Evolutionary conservation across 2,888 invertebrate species (phyloP).

Genomic region (Mayetiola destructor): DNA sequence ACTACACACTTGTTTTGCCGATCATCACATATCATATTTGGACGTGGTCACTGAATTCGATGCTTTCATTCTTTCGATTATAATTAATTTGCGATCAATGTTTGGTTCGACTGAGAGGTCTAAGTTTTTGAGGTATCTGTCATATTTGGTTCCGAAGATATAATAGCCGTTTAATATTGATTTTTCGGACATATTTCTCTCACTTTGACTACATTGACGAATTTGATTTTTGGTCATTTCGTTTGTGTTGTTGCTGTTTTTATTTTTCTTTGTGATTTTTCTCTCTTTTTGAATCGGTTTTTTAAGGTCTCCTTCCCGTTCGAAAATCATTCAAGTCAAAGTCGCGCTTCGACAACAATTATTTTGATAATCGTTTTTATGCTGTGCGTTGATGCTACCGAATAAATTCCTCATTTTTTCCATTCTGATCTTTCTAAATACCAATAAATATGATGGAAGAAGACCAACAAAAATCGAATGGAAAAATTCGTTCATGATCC

Average conservation of each 20-base stretch:
- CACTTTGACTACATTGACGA: too few relatives aligned
- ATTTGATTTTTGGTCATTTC: neutral
- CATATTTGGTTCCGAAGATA: neutral
- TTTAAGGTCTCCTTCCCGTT: neutral
- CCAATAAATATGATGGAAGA: constrained; percentile 2
- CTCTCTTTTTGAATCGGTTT: too few relatives aligned
- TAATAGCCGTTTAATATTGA: constrained; percentile 10
- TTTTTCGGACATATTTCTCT: too few relatives aligned
- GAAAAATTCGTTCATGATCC: constrained; percentile 9
- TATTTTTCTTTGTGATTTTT: too few relatives aligned
- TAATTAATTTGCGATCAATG: too few relatives aligned
- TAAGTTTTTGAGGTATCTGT: too few relatives aligned
- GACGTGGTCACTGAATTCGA: too few relatives aligned
- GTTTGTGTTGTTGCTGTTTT: neutral
- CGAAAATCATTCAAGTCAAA: neutral
- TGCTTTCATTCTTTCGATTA: too few relatives aligned
- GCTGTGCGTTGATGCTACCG: neutral
- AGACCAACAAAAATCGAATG: neutral
- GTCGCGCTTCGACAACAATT: constrained; percentile 2
- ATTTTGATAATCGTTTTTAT: neutral
- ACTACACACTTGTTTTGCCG: too few relatives aligned
- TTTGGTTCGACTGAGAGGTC: too few relatives aligned
- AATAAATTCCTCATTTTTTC: neutral
- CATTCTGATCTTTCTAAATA: constrained; percentile 10
- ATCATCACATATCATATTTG: too few relatives aligned